These are phyloP conservation scores for Bursaphelenchus okinawaensis DNA, from an alignment of 2,888 invertebrate genomes.

Conservation along the genomic window DNA sequence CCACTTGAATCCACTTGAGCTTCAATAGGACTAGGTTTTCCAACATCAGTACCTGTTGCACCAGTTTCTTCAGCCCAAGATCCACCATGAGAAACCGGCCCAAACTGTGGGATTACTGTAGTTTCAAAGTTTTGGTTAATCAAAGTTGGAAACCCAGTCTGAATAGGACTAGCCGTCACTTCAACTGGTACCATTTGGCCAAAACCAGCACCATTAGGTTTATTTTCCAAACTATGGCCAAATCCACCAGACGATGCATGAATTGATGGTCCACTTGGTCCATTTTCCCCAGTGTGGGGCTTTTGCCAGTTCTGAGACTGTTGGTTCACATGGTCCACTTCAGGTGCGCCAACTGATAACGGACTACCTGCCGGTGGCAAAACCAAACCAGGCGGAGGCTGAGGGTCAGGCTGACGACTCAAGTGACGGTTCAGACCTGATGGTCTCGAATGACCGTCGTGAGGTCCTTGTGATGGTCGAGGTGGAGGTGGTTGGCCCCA, in stretches of 20 bases:
- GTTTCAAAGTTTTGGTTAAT: neutral
- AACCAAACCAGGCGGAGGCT: constrained; percentile 7
- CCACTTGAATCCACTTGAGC: neutral
- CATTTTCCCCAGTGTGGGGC: no score
- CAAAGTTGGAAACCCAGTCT: neutral
- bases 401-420: neutral
- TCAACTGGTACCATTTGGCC: neutral
- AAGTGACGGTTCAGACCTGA: neutral
- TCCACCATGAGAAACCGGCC: neutral
- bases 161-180: neutral
- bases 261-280: neutral
- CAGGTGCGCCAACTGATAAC: neutral
- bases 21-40: neutral
- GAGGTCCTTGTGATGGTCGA: neutral
- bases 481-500: neutral
- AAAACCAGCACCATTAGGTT: neutral
- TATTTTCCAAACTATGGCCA: neutral
- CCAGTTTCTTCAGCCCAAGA: neutral
- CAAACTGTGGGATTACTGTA: neutral
- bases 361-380: constrained; percentile 5
- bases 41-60: neutral
- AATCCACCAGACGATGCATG: neutral
- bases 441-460: neutral
- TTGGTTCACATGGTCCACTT: neutral
- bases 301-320: no score